These are phyloP conservation scores for Ageneiosus marmoratus DNA, from an alignment of 2,113 vertebrate species.

Conservation along the genomic window DNA sequence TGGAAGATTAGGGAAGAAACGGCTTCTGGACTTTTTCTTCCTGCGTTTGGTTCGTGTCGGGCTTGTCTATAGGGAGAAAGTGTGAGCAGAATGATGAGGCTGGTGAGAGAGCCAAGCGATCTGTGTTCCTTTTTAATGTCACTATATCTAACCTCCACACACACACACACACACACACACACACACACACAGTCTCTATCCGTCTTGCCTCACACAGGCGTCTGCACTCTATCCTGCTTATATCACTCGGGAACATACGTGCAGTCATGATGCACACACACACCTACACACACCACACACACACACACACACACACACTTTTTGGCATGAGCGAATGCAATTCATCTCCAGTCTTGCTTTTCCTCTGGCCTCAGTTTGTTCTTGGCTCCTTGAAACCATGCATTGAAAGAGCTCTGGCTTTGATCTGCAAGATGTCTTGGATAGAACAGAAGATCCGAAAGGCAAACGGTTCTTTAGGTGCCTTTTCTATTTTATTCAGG, in stretches of 20 bases:
- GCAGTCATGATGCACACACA: neutral
- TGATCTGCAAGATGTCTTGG: conserved; percentile 67
- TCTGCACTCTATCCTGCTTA: conserved; percentile 10
- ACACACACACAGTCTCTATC: no score
- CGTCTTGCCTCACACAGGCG: neutral
- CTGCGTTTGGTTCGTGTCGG: conserved; percentile 34
- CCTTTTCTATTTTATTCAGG: conserved; percentile 59
- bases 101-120: conserved; percentile 26
- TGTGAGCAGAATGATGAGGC: conserved; percentile 24
- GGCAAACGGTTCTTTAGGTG: conserved; percentile 47
- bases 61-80: conserved; percentile 5
- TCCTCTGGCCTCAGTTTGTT: conserved; percentile 58
- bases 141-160: conserved; percentile 5
- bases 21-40: conserved; percentile 17
- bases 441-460: conserved; percentile 50
- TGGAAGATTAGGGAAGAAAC: conserved; percentile 1
- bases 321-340: conserved; percentile 49
- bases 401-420: conserved; percentile 59
- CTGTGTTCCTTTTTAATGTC: conserved; percentile 4
- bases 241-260: conserved; percentile 22
- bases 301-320: neutral
- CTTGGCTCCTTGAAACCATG: conserved; percentile 59
- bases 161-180: conserved; percentile 13
- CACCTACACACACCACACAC: neutral
- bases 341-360: conserved; percentile 48